These are phyloP conservation scores for Intellagama lesueurii DNA, from an alignment of 2,797 vertebrate species.

Conservation along the genomic window DNA sequence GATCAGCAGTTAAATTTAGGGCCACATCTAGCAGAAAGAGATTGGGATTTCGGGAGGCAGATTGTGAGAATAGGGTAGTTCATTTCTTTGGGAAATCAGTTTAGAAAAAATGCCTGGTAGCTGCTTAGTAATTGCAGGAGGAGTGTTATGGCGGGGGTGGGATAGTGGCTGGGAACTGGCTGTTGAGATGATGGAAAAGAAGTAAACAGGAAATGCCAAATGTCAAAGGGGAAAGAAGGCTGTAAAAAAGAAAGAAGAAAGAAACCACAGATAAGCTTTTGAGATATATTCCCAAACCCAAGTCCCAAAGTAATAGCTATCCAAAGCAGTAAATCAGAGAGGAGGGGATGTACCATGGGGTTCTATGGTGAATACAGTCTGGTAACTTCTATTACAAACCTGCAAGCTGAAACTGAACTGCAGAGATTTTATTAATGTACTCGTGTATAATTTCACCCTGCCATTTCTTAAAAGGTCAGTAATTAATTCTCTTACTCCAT, in stretches of 20 bases:
- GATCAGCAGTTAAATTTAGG: too few relatives aligned
- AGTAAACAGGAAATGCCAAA: conserved; percentile 43
- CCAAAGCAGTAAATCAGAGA: background rate
- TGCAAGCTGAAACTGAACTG: background rate
- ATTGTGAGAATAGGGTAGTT: background rate
- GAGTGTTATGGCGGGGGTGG: background rate
- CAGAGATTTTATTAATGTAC: conserved; percentile 26
- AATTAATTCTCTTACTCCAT: conserved; percentile 7
- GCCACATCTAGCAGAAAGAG: too few relatives aligned
- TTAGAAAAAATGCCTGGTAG: background rate
- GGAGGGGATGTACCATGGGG: background rate
- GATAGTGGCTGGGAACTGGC: background rate
- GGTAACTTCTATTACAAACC: background rate
- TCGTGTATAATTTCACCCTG: conserved; percentile 8
- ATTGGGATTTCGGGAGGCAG: background rate
- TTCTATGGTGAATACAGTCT: background rate
- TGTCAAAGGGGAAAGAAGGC: conserved; percentile 13
- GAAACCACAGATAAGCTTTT: background rate
- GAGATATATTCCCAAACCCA: background rate
- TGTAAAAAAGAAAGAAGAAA: conserved; percentile 19
- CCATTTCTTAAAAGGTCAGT: conserved; percentile 29
- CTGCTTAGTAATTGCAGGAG: background rate
- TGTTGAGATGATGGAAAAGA: background rate
- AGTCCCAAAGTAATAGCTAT: background rate
- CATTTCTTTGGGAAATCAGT: background rate